Evolutionary conservation across 2,888 invertebrate species (phyloP), one percentile per base, ranked within the genome.

Genomic region (Rotaria magnacalcarata): DNA sequence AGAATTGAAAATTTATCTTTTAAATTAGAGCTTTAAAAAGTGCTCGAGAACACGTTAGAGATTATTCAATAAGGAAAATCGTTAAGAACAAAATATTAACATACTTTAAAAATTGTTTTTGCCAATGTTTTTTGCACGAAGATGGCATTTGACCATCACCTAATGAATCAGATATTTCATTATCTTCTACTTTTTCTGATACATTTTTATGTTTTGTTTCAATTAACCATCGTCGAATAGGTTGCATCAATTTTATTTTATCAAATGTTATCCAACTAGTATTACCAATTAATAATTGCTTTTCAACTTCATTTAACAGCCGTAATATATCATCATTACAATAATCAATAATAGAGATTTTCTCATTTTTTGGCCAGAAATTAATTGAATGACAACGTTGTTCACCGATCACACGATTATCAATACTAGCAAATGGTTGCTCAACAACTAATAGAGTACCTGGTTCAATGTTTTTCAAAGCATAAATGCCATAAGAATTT

Each of bases 391-490:
- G 34, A 19, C 6, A 67, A 41, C 34, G 67, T 67, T 67, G 14
- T 41, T 34, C 67, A 67, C 7, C 6, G 34, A 14, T 34, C 34
- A 67, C 7, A 14, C 67, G 34, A 67, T 67, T 67, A 34, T 67
- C 67, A 41, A 67, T 67, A 67, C 67, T 67, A 34, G 67, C 67
- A 67, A 67, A 67, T 67, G 67, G 67, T 34, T 67, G 67, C 34
- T 67, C 67, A 34, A 67, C 67, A 67, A 67, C 16, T 34, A 67
- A 41, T 67, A 67, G 34, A 67, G 67, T 67, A 34, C 67, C 34
- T 5, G 19, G 16, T 67, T 67, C 67, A 34, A 67, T 27, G 34
- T 67, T 27, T 67, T 67, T 67, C 1, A 67, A 34, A 34, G 67
- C 67, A 41, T 67, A 67, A 16, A 67, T 34, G 19, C 67, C 67